phyloP scores from a whole-genome alignment of 2,888 invertebrate genomes.

The Hesperia comma region DNA sequence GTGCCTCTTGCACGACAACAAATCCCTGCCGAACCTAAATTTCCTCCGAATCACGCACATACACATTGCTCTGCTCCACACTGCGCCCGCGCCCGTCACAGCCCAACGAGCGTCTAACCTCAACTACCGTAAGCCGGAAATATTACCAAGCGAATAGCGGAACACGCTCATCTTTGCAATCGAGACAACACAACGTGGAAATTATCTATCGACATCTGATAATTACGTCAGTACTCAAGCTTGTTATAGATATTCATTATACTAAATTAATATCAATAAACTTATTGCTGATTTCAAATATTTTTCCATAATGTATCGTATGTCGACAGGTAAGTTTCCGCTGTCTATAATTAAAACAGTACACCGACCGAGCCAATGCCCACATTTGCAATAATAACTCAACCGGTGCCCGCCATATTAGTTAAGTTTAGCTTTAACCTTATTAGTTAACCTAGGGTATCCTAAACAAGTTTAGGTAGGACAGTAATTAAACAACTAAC shows the following conservation, averaged over 20 bases:
- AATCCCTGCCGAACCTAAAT: constrained; percentile 81
- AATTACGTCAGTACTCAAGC: too few species aligned
- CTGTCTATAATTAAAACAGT: too few species aligned
- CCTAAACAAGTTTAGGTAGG: constrained; percentile 66
- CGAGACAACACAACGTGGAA: background rate
- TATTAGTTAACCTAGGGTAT: constrained; percentile 71
- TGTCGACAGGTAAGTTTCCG: too few species aligned
- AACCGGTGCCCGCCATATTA: constrained; percentile 1
- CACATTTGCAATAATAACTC: background rate
- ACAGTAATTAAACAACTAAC: constrained; percentile 66
- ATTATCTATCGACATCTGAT: background rate
- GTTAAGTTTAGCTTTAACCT: constrained; percentile 58
- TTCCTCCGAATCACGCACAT: constrained; percentile 73
- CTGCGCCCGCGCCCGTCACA: constrained; percentile 40
- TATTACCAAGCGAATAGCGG: constrained; percentile 26
- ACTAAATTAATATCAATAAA: too few species aligned
- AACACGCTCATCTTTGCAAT: constrained; percentile 26
- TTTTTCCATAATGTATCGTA: too few species aligned
- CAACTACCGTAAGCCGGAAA: constrained; percentile 42
- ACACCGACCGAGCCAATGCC: constrained; percentile 4
- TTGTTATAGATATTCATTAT: too few species aligned
- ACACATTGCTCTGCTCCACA: constrained; percentile 45
- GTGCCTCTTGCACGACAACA: constrained; percentile 50
- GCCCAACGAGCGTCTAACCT: constrained; percentile 52
- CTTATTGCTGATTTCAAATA: too few species aligned